A percentile compares a stretch with the other conserved stretches of the same genome.
Evolutionary conservation across 2,113 vertebrate genomes (phyloP).

Genomic region (Gymnorhina tibicen): DNA sequence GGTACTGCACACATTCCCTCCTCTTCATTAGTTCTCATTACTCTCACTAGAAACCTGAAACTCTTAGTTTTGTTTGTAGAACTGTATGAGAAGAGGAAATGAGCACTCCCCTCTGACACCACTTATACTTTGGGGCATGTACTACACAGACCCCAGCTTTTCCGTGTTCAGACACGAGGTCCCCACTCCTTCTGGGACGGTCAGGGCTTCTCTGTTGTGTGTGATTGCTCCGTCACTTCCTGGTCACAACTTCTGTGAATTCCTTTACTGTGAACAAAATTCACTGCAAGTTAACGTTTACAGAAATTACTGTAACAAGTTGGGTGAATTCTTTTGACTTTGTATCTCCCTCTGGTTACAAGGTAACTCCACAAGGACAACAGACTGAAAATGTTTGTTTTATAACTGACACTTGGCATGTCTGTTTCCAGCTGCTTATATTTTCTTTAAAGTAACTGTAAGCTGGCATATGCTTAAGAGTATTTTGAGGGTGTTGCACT

Average conservation of each 20-base stretch:
- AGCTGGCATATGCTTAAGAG: neutral
- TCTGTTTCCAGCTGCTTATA: neutral
- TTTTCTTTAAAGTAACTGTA: neutral
- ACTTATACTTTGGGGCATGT: neutral
- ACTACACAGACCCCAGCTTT: neutral
- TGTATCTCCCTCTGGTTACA: neutral
- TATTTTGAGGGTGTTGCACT: neutral
- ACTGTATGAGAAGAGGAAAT: neutral
- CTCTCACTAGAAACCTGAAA: neutral
- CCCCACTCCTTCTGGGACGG: neutral
- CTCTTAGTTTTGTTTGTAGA: neutral
- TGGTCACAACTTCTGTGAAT: neutral
- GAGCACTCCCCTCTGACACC: neutral
- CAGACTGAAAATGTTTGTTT: neutral
- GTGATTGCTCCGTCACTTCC: neutral
- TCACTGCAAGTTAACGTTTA: neutral
- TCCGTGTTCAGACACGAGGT: neutral
- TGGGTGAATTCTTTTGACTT: neutral
- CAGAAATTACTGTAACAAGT: neutral
- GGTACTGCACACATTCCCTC: fast-evolving
- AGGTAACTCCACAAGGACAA: neutral
- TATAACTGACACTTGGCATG: neutral
- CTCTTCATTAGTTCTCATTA: neutral
- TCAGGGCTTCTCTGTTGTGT: neutral
- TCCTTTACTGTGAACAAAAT: neutral